Evolutionary conservation across 2,888 invertebrate genomes (phyloP).

Genomic region (Apotomis turbidana): DNA sequence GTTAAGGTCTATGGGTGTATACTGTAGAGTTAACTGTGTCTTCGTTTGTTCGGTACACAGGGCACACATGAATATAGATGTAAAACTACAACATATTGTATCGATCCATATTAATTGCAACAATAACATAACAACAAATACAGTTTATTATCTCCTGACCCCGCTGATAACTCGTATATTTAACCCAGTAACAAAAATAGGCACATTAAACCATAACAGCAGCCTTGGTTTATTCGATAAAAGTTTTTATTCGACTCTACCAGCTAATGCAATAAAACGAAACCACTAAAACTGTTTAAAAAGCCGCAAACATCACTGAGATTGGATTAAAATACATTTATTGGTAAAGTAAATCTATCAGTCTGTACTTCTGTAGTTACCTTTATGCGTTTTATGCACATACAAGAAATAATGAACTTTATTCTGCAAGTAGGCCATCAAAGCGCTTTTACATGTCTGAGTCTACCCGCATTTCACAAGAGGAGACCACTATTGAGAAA

Average conservation of each 20-base stretch:
- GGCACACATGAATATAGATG: background rate
- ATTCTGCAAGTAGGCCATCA: no score
- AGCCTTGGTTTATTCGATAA: slow-evolving; percentile 13
- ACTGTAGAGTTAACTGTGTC: no score
- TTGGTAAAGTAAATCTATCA: background rate
- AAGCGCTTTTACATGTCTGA: no score
- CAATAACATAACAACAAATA: slow-evolving; percentile 10
- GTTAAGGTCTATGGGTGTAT: no score
- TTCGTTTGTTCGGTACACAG: background rate
- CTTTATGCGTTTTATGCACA: background rate
- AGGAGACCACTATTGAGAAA: no score
- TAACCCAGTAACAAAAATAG: slow-evolving; percentile 31
- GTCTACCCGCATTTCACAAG: no score
- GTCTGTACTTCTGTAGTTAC: no score
- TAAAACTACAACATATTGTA: background rate
- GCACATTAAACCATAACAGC: background rate
- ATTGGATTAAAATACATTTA: slow-evolving; percentile 6
- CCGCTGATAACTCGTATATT: slow-evolving; percentile 18
- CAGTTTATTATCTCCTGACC: slow-evolving; percentile 14
- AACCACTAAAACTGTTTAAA: slow-evolving; percentile 18
- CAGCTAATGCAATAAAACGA: slow-evolving; percentile 15
- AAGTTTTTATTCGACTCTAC: slow-evolving; percentile 24
- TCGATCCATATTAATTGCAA: slow-evolving; percentile 19
- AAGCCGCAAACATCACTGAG: slow-evolving; percentile 13
- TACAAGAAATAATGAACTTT: no score